Base-by-base conservation (phyloP, 1,140 invertebrate species). In the Drosophila ogumai region DNA sequence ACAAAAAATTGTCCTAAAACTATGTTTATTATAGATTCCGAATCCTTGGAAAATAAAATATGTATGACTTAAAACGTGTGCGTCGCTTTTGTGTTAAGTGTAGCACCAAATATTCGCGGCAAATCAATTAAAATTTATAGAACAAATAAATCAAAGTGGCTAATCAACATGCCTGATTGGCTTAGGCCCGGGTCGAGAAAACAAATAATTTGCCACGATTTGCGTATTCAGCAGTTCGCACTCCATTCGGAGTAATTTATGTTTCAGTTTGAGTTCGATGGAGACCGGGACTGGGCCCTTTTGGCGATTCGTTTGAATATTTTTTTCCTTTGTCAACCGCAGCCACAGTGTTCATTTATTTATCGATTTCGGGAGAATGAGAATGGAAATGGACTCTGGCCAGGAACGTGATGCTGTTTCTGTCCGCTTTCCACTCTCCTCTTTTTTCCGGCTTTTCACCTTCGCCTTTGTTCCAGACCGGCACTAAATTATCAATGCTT, bases 401-500 rank as follows among this genome's bases (percentile, higher is more conserved):
- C 49, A 34, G 67, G 34, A 49, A 71, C 67, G 49, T 71, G 67
- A 71, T 71, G 65, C 36, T 34, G 36, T 36, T 34, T 52, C 15
- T 9, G 31, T 22, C n/a, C 47, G 4, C 19, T 22, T 38, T n/a
- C 28, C 46, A 25, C 22, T 41, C 3, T 22, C 12, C 17, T 36
- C 22, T 31, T 28, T 15, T 41, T 46, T 36, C 32, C 17, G 13
- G 1, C 28, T 19, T 15, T n/a, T 17, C 38, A 4, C 17, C 47
- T 28, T 17, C 61, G 47, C 34, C 43, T 69, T 65, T 63, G 47
- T 41, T 55, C 34, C 49, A 22, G 34, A 38, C 64, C 34, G 41
- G 52, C 67, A 71, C 64, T 69, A 71, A 71, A 71, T 71, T 71
- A 68, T 68, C 50, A 57, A 71, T 71, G 50, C 67, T 46, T 47